Percentiles rank a stretch among this genome's conserved stretches.
Conservation (phyloP, 1,140 invertebrate species). For the Cotesia typhae region DNA sequence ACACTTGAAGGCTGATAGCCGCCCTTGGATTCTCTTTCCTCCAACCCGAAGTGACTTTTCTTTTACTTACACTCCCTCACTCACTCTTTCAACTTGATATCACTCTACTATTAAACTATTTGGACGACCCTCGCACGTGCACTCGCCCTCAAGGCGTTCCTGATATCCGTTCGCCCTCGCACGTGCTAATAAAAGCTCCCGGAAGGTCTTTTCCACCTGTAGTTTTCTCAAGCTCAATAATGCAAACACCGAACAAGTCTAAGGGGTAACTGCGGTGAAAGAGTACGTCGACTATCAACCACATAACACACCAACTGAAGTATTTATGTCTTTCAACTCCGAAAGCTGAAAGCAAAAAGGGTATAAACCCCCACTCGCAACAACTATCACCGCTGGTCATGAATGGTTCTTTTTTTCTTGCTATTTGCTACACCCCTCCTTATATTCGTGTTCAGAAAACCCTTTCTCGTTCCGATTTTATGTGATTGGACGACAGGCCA, state of each 20-base stretch:
- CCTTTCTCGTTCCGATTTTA: no score
- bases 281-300: background rate
- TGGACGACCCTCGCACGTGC: slow-evolving; percentile 26
- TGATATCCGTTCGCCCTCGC: slow-evolving; percentile 36
- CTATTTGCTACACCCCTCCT: no score
- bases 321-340: background rate
- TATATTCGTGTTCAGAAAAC: no score
- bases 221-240: slow-evolving; percentile 47
- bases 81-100: no score
- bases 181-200: slow-evolving; percentile 40
- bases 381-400: no score
- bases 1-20: background rate
- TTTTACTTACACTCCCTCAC: slow-evolving; percentile 15
- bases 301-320: slow-evolving; percentile 18
- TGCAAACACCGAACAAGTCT: slow-evolving; percentile 42
- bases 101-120: no score
- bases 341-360: no score
- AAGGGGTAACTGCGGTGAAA: slow-evolving; percentile 31
- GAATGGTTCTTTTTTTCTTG: no score
- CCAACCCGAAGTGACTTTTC: slow-evolving; percentile 43
- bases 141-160: slow-evolving; percentile 38
- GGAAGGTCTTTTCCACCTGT: slow-evolving; percentile 42
- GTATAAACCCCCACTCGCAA: no score
- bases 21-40: slow-evolving; percentile 16
- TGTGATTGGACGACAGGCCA: no score